Conservation (phyloP, 1,140 invertebrate species). For the Condylostylus longicornis region DNA sequence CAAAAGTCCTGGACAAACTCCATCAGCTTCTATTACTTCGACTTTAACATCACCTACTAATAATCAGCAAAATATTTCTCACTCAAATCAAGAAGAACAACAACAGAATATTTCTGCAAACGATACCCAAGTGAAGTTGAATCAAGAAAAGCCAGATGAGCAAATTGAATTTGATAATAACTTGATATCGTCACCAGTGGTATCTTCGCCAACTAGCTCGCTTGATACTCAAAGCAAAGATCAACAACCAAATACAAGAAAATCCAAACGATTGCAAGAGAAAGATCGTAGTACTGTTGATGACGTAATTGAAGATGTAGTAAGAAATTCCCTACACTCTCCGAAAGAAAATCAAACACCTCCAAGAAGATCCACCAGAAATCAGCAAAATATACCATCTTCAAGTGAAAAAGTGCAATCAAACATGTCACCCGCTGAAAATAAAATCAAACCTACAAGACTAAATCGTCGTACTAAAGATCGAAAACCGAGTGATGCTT, state of each 20-base stretch:
- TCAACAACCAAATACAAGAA: constrained; percentile 50
- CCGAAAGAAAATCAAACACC: constrained; percentile 27
- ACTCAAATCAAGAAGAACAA: too few species aligned
- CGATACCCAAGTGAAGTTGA: background rate
- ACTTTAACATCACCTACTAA: constrained; percentile 16
- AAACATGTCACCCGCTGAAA: constrained; percentile 8
- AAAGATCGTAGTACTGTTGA: constrained; percentile 66
- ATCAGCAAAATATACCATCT: constrained; percentile 16
- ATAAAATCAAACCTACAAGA: constrained; percentile 39
- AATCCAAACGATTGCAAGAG: constrained; percentile 63
- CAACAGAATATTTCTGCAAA: background rate
- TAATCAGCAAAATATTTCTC: constrained; percentile 6
- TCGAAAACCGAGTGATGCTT: constrained; percentile 44
- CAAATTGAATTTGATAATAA: background rate
- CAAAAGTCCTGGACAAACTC: constrained; percentile 44
- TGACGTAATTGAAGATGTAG: constrained; percentile 73
- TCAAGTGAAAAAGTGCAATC: constrained; percentile 6
- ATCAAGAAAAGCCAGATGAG: background rate
- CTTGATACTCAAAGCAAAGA: constrained; percentile 47
- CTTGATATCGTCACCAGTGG: constrained; percentile 6
- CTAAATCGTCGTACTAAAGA: constrained; percentile 40
- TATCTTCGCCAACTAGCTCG: constrained; percentile 3
- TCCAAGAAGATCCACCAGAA: constrained; percentile 19
- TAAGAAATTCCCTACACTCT: constrained; percentile 41
- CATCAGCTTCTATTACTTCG: constrained; percentile 4